Evolutionary conservation across 2,888 invertebrate species (phyloP), one percentile per base, ranked within the genome.

Genomic region (Nebria salina): DNA sequence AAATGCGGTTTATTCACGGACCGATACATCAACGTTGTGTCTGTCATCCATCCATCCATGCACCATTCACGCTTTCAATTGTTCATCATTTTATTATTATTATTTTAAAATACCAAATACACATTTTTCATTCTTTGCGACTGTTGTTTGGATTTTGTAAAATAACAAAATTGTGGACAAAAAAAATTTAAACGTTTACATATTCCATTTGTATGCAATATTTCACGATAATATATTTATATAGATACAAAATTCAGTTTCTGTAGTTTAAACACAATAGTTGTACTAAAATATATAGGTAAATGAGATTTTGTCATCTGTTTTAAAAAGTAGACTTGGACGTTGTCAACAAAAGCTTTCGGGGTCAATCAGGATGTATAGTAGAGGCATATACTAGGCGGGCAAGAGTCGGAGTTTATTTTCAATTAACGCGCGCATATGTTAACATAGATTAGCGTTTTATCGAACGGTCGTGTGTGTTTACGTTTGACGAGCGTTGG

Each of bases 391-490:
- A 34, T 34, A 13, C 7, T 8, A 68, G 20, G 68, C 26, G 3
- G 68, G 68, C 68, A 68, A 68, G 26, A 54, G 20, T 20, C 68
- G 26, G 65, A 81, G 86, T 86, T 86, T 86, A 85, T 86, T 86
- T 86, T 86, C 86, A 86, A 86, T 86, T 86, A 86, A 82, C 81
- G 82, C 78, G 81, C 83, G 84, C 83, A 82, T 84, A 84, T 84
- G 83, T 84, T 84, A 84, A 85, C 83, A 84, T 83, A 85, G 86
- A 86, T 86, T 86, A 86, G 85, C 86, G 85, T 86, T 86, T 86
- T 85, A 86, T 85, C 83, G 84, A 83, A 84, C 76, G 84, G 83
- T 84, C 84, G 85, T 84, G 83, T 82, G 83, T 86, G 85, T 86
- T 86, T 86, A 84, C 84, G 84, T 83, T 85, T 85, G 82, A 82